Evolutionary conservation across 2,113 vertebrate species (phyloP).

Genomic region (Chlorodrepanis virens): DNA sequence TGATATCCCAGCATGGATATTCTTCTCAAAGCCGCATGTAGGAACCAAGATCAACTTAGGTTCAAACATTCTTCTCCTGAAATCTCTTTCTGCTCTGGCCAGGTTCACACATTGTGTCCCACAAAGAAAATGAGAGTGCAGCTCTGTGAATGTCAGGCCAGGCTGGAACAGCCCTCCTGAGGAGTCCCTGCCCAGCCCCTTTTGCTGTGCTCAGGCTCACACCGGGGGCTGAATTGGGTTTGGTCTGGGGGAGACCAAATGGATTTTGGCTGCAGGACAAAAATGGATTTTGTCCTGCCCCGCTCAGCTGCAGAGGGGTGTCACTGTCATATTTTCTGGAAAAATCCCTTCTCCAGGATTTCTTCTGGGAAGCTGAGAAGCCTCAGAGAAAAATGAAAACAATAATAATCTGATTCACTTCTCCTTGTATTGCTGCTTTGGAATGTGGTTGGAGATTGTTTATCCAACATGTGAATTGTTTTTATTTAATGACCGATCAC

Average conservation of each 20-base stretch:
- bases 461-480: too few relatives aligned
- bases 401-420: too few relatives aligned
- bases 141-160: neutral
- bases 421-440: too few relatives aligned
- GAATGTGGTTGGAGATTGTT: too few relatives aligned
- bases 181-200: neutral
- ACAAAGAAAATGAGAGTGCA: neutral
- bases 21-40: neutral
- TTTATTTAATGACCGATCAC: too few relatives aligned
- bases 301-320: neutral
- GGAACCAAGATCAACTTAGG: neutral
- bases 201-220: neutral
- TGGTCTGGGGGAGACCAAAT: too few relatives aligned
- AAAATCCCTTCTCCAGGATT: too few relatives aligned
- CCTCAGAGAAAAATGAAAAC: too few relatives aligned
- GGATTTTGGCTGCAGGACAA: neutral
- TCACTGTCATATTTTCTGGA: too few relatives aligned
- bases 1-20: neutral
- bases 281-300: neutral
- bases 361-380: too few relatives aligned
- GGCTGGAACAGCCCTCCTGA: neutral
- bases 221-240: rapidly evolving
- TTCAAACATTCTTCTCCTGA: neutral
- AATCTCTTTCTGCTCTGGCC: neutral
- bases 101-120: rapidly evolving